Percentiles rank a stretch among this genome's conserved stretches.
Evolutionary conservation across 2,113 vertebrate species (phyloP).

Genomic region (Phaethon lepturus): DNA sequence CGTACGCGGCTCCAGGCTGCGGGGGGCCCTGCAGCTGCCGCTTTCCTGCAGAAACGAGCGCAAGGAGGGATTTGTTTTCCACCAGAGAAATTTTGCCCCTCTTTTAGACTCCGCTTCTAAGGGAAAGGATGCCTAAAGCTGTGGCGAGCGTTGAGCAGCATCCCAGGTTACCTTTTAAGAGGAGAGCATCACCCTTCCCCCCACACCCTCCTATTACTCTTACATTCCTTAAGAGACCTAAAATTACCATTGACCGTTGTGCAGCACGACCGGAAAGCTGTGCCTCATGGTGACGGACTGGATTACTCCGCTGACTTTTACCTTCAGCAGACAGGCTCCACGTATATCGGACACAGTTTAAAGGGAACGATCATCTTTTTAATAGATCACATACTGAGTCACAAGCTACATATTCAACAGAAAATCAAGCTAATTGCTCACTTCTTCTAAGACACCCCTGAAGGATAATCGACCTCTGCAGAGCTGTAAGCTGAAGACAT

Average conservation of each 20-base stretch:
- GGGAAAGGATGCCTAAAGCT: background rate
- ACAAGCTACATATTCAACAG: conserved; percentile 79
- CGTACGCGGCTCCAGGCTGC: background rate
- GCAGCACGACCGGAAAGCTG: background rate
- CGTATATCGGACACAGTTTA: conserved; percentile 69
- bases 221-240: background rate
- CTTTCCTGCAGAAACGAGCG: background rate
- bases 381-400: conserved; percentile 79
- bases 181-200: background rate
- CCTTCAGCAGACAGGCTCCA: conserved; percentile 64
- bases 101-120: background rate
- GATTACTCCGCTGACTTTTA: conserved; percentile 63
- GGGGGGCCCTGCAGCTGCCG: background rate
- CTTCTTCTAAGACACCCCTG: conserved; percentile 77
- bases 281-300: conserved; percentile 45
- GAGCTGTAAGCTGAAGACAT: conserved; percentile 73
- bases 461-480: conserved; percentile 76
- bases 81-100: background rate
- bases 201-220: background rate
- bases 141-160: background rate
- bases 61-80: background rate
- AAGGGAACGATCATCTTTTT: conserved; percentile 75
- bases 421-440: conserved; percentile 84
- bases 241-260: background rate
- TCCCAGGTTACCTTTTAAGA: background rate